These are phyloP conservation scores for Strigops habroptila DNA, from an alignment of 2,113 vertebrate species.

Conservation along the genomic window DNA sequence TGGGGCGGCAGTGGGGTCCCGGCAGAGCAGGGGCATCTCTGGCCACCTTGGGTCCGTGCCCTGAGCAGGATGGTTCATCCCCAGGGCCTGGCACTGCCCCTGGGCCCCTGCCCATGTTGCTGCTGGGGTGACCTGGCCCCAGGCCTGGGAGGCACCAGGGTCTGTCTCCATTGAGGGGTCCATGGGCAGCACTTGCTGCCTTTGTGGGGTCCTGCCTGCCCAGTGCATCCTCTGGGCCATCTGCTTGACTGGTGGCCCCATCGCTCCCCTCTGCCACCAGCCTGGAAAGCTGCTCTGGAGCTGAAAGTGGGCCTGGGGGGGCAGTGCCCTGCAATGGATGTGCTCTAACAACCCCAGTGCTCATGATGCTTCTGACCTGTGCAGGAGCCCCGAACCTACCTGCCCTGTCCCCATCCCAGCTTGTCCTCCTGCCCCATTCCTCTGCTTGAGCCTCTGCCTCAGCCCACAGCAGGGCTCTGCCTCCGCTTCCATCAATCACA, in stretches of 20 bases:
- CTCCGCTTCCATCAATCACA: background rate
- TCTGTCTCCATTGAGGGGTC: background rate
- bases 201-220: background rate
- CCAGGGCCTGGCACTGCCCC: background rate
- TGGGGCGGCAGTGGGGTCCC: fast-evolving
- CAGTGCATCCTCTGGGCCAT: background rate
- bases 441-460: no score
- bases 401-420: fast-evolving
- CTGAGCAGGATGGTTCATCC: background rate
- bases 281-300: background rate
- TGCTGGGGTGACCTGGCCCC: background rate
- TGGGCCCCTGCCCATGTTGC: fast-evolving
- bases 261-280: fast-evolving
- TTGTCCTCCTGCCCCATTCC: background rate
- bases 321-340: fast-evolving
- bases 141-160: fast-evolving
- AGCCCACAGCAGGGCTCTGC: background rate
- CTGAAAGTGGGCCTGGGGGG: background rate
- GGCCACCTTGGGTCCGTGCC: background rate
- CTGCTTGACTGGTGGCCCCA: background rate
- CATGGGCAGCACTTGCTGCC: background rate
- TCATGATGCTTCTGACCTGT: background rate
- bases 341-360: background rate
- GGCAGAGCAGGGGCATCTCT: background rate
- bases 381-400: background rate